Evolutionary conservation across 2,113 vertebrate species (phyloP).

Genomic region (Tyrannus savana): DNA sequence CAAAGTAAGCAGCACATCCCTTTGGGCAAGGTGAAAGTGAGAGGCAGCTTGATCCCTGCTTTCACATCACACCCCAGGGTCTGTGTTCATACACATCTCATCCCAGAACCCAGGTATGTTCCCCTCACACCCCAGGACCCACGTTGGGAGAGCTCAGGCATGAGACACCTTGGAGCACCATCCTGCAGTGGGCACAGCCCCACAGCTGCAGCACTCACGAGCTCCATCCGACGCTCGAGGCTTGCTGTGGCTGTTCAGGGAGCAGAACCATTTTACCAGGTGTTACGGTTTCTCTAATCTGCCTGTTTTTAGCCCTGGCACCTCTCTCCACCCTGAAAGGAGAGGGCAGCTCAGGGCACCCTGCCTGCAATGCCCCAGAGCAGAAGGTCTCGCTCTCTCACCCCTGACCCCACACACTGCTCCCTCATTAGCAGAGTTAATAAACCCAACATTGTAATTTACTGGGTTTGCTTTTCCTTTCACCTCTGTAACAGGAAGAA

Average conservation of each 20-base stretch:
- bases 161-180: background rate
- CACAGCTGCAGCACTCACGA: background rate
- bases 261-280: background rate
- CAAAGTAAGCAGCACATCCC: background rate
- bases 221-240: rapidly evolving
- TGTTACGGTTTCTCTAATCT: background rate
- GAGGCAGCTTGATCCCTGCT: background rate
- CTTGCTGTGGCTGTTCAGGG: background rate
- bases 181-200: background rate
- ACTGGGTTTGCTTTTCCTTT: background rate
- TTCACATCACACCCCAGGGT: background rate
- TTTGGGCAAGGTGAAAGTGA: background rate
- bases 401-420: rapidly evolving
- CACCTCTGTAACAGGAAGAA: background rate
- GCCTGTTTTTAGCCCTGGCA: background rate
- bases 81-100: background rate
- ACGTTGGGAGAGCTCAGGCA: rapidly evolving
- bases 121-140: background rate
- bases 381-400: rapidly evolving
- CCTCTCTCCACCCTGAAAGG: background rate
- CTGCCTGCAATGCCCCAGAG: rapidly evolving
- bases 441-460: background rate
- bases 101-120: background rate
- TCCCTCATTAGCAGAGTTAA: background rate
- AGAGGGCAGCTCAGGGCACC: rapidly evolving